A percentile compares a stretch with the other conserved stretches of the same genome.
phyloP scores from a whole-genome alignment of 2,113 vertebrate species.

The Puntigrus tetrazona region DNA sequence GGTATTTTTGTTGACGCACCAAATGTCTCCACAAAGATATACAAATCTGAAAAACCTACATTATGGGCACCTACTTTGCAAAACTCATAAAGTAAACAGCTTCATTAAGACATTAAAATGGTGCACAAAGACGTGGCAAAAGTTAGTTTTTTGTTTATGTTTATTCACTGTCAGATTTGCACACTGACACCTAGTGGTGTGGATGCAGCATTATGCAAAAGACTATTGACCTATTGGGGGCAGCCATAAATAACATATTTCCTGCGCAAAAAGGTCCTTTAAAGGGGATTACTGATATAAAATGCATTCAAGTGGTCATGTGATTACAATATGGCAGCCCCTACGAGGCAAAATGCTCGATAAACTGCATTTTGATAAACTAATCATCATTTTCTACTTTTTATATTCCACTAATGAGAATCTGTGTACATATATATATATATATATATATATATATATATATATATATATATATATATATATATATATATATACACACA shows the following conservation, averaged over 20 bases:
- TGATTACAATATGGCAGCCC: not conserved
- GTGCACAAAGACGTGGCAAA: not conserved
- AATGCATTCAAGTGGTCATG: not conserved
- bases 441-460: too few species aligned
- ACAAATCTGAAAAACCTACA: not conserved
- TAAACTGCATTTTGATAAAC: too few species aligned
- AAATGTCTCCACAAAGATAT: not conserved
- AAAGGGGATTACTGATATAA: not conserved
- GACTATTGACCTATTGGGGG: too few species aligned
- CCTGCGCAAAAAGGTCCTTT: not conserved
- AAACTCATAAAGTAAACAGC: not conserved
- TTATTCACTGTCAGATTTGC: not conserved
- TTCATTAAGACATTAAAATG: not conserved
- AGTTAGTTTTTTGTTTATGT: not conserved
- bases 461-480: too few species aligned
- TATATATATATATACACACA: too few species aligned
- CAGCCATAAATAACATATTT: not conserved
- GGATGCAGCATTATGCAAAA: not conserved
- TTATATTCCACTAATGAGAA: not conserved
- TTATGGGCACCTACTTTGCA: not conserved
- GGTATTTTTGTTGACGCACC: not conserved
- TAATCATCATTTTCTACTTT: not conserved
- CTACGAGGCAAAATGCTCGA: not conserved
- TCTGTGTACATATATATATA: too few species aligned
- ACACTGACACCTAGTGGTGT: not conserved